A percentile compares a stretch with the other conserved stretches of the same genome.
Evolutionary conservation across 2,888 invertebrate species (phyloP).

Genomic region (Petrophora chlorosata): DNA sequence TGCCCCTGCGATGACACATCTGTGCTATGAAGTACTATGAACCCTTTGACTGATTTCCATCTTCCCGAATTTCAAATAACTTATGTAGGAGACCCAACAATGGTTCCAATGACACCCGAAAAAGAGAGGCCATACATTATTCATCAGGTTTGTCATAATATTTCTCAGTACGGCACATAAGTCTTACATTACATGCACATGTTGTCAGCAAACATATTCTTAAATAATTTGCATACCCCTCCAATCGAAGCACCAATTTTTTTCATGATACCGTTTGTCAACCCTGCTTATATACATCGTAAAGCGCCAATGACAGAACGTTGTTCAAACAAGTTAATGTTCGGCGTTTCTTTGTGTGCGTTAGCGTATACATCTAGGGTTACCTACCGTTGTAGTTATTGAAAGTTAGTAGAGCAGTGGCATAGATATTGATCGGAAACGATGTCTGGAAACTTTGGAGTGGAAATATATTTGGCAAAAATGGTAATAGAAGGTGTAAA

Average conservation of each 20-base stretch:
- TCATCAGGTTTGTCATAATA: too few relatives aligned
- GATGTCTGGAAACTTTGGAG: conserved; percentile 9
- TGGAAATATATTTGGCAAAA: conserved; percentile 3
- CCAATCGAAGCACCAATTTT: conserved; percentile 55
- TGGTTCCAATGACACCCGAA: too few relatives aligned
- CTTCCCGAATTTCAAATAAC: too few relatives aligned
- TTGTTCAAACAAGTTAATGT: conserved; percentile 51
- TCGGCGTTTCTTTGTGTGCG: conserved; percentile 1
- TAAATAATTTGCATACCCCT: conserved; percentile 61
- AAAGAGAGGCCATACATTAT: conserved; percentile 5
- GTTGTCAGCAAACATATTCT: conserved; percentile 44
- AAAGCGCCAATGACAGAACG: conserved; percentile 50
- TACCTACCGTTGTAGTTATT: conserved; percentile 2
- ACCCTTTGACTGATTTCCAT: too few relatives aligned
- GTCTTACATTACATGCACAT: conserved; percentile 20
- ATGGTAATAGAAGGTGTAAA: not conserved
- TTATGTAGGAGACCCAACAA: too few relatives aligned
- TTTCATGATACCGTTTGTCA: conserved; percentile 73
- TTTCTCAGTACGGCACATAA: too few relatives aligned
- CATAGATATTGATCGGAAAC: not conserved
- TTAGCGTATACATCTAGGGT: conserved; percentile 23
- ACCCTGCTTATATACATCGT: conserved; percentile 49
- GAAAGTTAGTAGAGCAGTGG: conserved; percentile 4
- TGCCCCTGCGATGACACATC: too few relatives aligned
- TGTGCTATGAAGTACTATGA: too few relatives aligned